Conservation (phyloP, 2,113 vertebrate genomes). For the Lepus europaeus region DNA sequence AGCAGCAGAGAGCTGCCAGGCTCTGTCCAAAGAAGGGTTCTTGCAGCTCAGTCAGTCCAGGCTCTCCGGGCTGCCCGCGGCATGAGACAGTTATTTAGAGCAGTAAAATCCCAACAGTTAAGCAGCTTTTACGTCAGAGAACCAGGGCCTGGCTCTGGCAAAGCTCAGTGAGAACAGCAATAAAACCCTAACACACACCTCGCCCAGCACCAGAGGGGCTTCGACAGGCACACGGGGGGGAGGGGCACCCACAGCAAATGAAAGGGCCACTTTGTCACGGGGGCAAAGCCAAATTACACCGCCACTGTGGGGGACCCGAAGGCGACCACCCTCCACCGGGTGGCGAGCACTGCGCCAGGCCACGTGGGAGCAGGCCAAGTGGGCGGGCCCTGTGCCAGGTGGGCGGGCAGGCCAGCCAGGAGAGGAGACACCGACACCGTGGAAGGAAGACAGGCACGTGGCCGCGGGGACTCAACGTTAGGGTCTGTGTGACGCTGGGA, state of each 20-base stretch:
- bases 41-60: background rate
- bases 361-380: background rate
- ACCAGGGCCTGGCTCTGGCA: conserved; percentile 78
- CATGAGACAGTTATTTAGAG: conserved; percentile 80
- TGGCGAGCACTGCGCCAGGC: background rate
- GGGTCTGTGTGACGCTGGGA: rapidly evolving
- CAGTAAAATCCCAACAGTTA: conserved; percentile 79
- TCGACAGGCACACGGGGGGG: background rate
- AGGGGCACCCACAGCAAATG: background rate
- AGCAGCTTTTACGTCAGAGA: conserved; percentile 78
- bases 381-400: background rate
- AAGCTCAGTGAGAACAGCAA: conserved; percentile 64
- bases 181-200: conserved; percentile 57
- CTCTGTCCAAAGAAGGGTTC: background rate
- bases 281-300: background rate
- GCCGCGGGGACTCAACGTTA: background rate
- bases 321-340: background rate
- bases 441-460: rapidly evolving
- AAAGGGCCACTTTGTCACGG: background rate
- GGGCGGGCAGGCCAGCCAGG: background rate
- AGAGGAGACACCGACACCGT: background rate
- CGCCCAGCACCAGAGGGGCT: conserved; percentile 48
- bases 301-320: background rate
- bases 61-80: conserved; percentile 70
- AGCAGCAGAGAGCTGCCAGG: background rate